A percentile compares a stretch with the other conserved stretches of the same genome.
These are phyloP conservation scores for Drosophila kanekoi DNA, from an alignment of 2,888 invertebrate genomes.

Conservation along the genomic window DNA sequence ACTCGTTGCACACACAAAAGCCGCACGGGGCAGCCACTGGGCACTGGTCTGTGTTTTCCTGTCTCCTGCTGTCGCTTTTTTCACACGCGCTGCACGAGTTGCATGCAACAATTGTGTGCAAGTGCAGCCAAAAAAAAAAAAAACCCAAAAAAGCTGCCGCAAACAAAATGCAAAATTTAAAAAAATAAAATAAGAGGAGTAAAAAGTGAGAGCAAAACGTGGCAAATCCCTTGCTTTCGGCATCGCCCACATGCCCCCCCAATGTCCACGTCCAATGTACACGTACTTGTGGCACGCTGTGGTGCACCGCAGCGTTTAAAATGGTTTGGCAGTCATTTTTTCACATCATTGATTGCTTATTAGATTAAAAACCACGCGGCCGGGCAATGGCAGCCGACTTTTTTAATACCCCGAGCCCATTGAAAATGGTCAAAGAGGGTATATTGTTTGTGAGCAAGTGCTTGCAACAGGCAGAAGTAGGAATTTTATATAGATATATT, in stretches of 20 bases:
- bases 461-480: too few species aligned
- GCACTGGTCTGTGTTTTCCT: slow-evolving; percentile 30
- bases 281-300: slow-evolving; percentile 24
- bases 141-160: slow-evolving; percentile 12
- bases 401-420: slow-evolving; percentile 1
- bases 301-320: slow-evolving; percentile 79
- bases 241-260: neutral
- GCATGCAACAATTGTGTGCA: slow-evolving; percentile 75
- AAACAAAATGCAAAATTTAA: slow-evolving; percentile 51
- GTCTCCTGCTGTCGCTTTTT: slow-evolving; percentile 25
- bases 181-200: slow-evolving; percentile 8
- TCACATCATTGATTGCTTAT: slow-evolving; percentile 83
- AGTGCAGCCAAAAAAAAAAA: slow-evolving; percentile 43
- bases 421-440: too few species aligned
- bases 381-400: slow-evolving; percentile 39
- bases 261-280: too few species aligned
- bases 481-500: too few species aligned
- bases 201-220: slow-evolving; percentile 12
- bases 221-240: slow-evolving; percentile 30
- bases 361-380: slow-evolving; percentile 76
- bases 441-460: too few species aligned
- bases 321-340: slow-evolving; percentile 79
- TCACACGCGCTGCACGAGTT: slow-evolving; percentile 35
- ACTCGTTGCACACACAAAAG: slow-evolving; percentile 10
- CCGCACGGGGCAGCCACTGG: slow-evolving; percentile 21